These are phyloP conservation scores for Esox masquinongy DNA, from an alignment of 2,797 vertebrate genomes.

Conservation along the genomic window DNA sequence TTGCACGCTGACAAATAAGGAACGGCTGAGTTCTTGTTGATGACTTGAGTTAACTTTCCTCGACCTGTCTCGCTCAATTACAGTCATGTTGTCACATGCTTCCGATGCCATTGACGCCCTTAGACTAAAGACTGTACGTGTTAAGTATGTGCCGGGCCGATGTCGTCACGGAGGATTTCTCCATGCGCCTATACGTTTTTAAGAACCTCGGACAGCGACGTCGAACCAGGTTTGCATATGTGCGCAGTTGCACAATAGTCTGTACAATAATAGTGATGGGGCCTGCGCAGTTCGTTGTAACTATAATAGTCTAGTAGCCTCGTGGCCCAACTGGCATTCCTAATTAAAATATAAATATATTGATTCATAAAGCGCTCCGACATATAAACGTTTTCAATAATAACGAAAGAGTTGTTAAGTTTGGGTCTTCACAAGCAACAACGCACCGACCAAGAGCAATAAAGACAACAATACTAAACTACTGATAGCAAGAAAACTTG, in stretches of 20 bases:
- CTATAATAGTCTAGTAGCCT: neutral
- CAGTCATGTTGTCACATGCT: conserved; percentile 53
- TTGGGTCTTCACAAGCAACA: neutral
- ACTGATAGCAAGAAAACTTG: neutral
- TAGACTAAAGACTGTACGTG: conserved; percentile 35
- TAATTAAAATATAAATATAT: neutral
- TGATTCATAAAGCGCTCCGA: neutral
- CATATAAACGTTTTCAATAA: neutral
- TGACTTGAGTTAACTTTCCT: neutral
- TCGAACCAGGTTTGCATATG: neutral
- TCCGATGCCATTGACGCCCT: conserved; percentile 55
- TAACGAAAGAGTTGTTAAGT: neutral
- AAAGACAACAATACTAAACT: neutral
- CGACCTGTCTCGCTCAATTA: conserved; percentile 45
- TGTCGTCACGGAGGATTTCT: conserved; percentile 53
- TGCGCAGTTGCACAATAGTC: neutral
- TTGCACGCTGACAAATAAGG: neutral
- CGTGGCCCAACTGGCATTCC: neutral
- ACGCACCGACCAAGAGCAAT: neutral
- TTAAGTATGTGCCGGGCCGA: conserved; percentile 18
- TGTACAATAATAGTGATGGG: too few relatives aligned
- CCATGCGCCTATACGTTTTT: conserved; percentile 14
- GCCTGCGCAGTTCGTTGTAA: neutral
- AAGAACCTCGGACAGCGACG: conserved; percentile 57
- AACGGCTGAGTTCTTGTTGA: neutral